phyloP scores from a whole-genome alignment of 2,888 invertebrate species.

The Pterostichus niger region DNA sequence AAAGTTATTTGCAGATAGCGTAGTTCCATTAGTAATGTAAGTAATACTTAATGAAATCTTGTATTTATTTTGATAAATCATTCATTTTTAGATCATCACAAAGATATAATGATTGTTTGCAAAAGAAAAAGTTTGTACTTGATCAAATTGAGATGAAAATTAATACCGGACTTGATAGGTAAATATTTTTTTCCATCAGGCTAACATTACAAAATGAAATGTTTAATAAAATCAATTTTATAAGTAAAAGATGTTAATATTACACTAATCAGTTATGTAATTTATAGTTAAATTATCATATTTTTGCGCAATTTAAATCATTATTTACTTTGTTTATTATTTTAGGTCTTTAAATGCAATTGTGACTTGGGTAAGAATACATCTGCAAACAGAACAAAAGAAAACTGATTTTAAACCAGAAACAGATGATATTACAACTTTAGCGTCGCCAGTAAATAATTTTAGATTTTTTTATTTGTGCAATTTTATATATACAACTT shows the following conservation, averaged over 20 bases:
- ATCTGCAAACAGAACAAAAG: conserved; percentile 95
- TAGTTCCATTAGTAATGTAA: conserved; percentile 93
- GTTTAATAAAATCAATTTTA: too few species aligned
- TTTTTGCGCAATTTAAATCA: not conserved
- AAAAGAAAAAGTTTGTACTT: conserved; percentile 90
- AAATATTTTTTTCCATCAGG: not conserved
- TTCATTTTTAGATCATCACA: conserved; percentile 85
- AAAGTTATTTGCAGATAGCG: conserved; percentile 93
- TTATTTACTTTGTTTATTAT: conserved; percentile 60
- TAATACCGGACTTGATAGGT: conserved; percentile 90
- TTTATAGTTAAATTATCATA: not conserved
- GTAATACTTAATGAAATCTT: conserved; percentile 70
- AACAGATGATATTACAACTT: conserved; percentile 88
- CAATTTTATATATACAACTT: conserved; percentile 27
- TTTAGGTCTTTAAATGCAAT: conserved; percentile 89
- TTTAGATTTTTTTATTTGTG: conserved; percentile 12
- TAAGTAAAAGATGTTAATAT: too few species aligned
- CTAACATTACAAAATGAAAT: too few species aligned
- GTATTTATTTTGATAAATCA: not conserved
- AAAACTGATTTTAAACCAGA: conserved; percentile 96
- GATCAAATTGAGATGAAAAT: conserved; percentile 95
- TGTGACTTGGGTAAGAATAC: conserved; percentile 93
- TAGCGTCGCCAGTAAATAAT: conserved; percentile 87
- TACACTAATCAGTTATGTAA: too few species aligned
- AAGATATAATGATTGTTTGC: conserved; percentile 92